phyloP scores from a whole-genome alignment of 92 coral and sea anemone genomes.

The Epizoanthus illoricatus region DNA sequence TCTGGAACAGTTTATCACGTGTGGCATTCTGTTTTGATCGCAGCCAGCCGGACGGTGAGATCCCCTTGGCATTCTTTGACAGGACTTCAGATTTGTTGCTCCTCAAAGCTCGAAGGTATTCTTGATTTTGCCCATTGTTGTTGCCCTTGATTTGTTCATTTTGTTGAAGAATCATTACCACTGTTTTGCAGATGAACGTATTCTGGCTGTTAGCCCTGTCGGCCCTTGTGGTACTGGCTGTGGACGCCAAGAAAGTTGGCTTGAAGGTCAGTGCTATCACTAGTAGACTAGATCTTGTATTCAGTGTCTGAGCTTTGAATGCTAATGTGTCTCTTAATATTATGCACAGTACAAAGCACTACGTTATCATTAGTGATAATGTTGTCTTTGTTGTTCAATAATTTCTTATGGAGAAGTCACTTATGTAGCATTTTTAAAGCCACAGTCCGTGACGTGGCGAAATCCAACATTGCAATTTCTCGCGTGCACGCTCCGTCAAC shows the following conservation, averaged over 20 bases:
- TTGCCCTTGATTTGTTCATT: not conserved
- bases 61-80: constrained; percentile 19
- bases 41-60: not conserved
- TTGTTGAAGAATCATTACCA: not conserved
- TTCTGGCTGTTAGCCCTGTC: constrained; percentile 44
- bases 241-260: constrained; percentile 48
- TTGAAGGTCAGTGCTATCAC: constrained; percentile 19
- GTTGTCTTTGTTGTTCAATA: not conserved
- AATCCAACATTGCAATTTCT: constrained; percentile 17
- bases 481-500: not conserved
- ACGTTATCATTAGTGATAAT: no score
- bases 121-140: not conserved
- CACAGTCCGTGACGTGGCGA: constrained; percentile 29
- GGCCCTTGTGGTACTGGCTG: constrained; percentile 36
- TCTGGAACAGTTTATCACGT: constrained; percentile 12
- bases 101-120: constrained; percentile 24
- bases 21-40: constrained; percentile 16
- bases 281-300: no score
- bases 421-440: not conserved
- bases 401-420: not conserved
- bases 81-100: constrained; percentile 18
- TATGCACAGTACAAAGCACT: no score
- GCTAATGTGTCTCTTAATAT: no score
- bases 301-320: no score
- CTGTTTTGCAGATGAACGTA: constrained; percentile 43